Conservation (phyloP, 2,113 vertebrate species). For the Gopherus flavomarginatus region DNA sequence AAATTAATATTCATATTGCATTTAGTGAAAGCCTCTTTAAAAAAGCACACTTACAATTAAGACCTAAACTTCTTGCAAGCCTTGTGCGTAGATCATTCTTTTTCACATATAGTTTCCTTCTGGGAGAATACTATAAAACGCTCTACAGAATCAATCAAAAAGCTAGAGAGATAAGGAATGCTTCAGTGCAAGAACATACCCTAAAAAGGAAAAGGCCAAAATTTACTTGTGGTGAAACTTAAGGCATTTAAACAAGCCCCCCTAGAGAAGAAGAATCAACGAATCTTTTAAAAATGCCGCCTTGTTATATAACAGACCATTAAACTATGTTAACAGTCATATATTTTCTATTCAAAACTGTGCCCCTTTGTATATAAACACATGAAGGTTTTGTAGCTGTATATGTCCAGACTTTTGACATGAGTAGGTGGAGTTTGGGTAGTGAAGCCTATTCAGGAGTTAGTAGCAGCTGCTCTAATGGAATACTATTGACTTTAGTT, state of each 20-base stretch:
- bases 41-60: background rate
- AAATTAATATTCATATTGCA: background rate
- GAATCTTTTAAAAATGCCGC: background rate
- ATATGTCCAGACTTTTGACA: slow-evolving; percentile 57
- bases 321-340: slow-evolving; percentile 41
- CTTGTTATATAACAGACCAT: slow-evolving; percentile 37
- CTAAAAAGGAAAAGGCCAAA: slow-evolving; percentile 74
- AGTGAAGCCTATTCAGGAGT: slow-evolving; percentile 58
- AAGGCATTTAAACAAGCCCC: slow-evolving; percentile 42
- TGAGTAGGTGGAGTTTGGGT: background rate
- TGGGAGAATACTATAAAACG: background rate
- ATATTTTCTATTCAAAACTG: slow-evolving; percentile 63
- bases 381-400: slow-evolving; percentile 37
- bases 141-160: slow-evolving; percentile 17
- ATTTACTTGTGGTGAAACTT: slow-evolving; percentile 38
- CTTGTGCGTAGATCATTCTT: background rate
- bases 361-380: slow-evolving; percentile 54
- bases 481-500: slow-evolving; percentile 75
- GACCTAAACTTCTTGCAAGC: background rate
- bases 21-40: background rate
- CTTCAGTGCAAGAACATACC: slow-evolving; percentile 60
- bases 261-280: slow-evolving; percentile 49
- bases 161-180: slow-evolving; percentile 34
- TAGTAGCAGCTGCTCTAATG: slow-evolving; percentile 65
- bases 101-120: background rate